A percentile compares a stretch with the other conserved stretches of the same genome.
Conservation (phyloP, 2,888 invertebrate species). For the Pterostichus madidus region DNA sequence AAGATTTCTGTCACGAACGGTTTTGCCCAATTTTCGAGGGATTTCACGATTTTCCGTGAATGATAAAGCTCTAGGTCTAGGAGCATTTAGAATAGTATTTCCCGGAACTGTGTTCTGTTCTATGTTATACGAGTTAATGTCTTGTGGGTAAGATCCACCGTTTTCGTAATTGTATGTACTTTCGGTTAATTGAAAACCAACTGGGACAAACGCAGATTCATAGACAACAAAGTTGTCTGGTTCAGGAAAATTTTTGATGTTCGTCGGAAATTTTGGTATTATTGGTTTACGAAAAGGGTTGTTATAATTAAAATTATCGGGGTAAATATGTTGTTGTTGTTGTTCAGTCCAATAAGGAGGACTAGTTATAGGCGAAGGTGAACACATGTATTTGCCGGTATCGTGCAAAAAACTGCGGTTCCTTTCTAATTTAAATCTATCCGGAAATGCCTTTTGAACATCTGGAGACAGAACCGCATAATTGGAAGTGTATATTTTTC, state of each 20-base stretch:
- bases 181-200: slow-evolving; percentile 41
- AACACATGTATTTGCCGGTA: slow-evolving; percentile 63
- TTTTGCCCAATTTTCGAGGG: slow-evolving; percentile 75
- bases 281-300: slow-evolving; percentile 41
- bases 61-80: slow-evolving; percentile 78
- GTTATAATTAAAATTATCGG: slow-evolving; percentile 60
- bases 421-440: slow-evolving; percentile 70
- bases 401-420: slow-evolving; percentile 71
- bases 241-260: slow-evolving; percentile 60
- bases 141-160: slow-evolving; percentile 46
- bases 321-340: slow-evolving; percentile 54
- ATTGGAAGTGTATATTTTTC: slow-evolving; percentile 75
- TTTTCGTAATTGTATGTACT: slow-evolving; percentile 55
- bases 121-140: slow-evolving; percentile 49
- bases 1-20: slow-evolving; percentile 79
- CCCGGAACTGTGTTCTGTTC: slow-evolving; percentile 45
- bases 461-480: slow-evolving; percentile 67
- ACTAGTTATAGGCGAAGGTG: slow-evolving; percentile 58
- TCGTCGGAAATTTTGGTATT: slow-evolving; percentile 32
- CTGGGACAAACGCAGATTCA: slow-evolving; percentile 60
- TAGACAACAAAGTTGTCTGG: slow-evolving; percentile 54
- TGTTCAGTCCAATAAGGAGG: slow-evolving; percentile 66
- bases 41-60: slow-evolving; percentile 77
- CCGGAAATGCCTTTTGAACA: slow-evolving; percentile 61
- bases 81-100: slow-evolving; percentile 10